Conservation (phyloP, 2,113 vertebrate genomes). For the Rhagologus leucostigma region DNA sequence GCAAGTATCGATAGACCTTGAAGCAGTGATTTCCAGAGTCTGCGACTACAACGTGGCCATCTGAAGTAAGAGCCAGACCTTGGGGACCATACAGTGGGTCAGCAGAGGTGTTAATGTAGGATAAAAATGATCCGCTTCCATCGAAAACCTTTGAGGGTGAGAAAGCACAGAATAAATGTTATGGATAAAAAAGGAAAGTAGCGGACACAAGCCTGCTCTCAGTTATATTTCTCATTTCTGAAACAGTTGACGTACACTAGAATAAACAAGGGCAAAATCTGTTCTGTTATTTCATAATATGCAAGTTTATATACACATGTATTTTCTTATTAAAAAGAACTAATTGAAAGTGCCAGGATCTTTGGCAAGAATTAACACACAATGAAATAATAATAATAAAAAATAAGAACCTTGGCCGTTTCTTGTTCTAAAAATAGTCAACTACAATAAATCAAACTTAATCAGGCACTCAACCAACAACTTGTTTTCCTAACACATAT, state of each 20-base stretch:
- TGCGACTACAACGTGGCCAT: constrained; percentile 94
- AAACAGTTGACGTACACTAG: neutral
- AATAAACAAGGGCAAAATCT: neutral
- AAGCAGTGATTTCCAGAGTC: constrained; percentile 99
- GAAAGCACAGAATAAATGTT: constrained; percentile 22
- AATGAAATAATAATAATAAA: neutral
- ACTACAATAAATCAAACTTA: neutral
- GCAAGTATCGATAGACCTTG: constrained; percentile 95
- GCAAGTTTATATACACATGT: neutral
- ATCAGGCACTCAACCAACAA: neutral
- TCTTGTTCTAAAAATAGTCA: constrained; percentile 11
- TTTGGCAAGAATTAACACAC: neutral
- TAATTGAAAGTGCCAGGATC: neutral
- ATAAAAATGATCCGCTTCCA: constrained; percentile 94
- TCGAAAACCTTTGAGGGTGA: constrained; percentile 87
- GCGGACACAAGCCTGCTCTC: neutral
- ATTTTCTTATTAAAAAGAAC: neutral
- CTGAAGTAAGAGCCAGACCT: constrained; percentile 92
- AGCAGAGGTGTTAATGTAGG: constrained; percentile 96
- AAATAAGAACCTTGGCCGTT: neutral
- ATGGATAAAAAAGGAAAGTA: neutral
- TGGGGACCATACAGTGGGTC: constrained; percentile 97
- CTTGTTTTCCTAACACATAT: neutral
- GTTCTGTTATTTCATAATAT: neutral
- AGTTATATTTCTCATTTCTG: neutral